Conservation (phyloP, 2,113 vertebrate genomes). For the Centropus bengalensis region DNA sequence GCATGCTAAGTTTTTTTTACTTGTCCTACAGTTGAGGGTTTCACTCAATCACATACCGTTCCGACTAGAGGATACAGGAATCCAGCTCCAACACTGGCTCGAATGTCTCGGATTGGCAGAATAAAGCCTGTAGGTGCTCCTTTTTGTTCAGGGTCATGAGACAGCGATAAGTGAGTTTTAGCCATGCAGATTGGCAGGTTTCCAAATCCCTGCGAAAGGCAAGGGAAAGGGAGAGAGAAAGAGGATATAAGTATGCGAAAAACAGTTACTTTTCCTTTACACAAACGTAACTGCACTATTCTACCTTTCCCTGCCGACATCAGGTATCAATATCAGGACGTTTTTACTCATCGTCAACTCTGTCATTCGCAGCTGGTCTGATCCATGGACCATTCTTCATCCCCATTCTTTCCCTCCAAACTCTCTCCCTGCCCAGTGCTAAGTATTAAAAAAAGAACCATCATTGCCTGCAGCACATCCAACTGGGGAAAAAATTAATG, state of each 20-base stretch:
- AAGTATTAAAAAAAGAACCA: not conserved
- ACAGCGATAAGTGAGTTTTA: conserved; percentile 95
- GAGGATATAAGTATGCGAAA: not conserved
- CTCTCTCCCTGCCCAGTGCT: not conserved
- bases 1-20: not conserved
- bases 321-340: not conserved
- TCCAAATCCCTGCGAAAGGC: conserved; percentile 85
- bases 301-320: not conserved
- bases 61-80: conserved; percentile 95
- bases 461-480: not conserved
- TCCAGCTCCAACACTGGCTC: conserved; percentile 93
- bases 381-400: not conserved
- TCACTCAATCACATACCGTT: conserved; percentile 79
- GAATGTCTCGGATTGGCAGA: conserved; percentile 93
- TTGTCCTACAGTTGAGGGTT: not conserved
- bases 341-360: not conserved
- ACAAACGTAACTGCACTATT: not conserved
- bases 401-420: not conserved
- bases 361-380: not conserved
- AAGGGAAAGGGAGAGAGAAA: not conserved
- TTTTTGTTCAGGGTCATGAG: conserved; percentile 94
- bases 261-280: not conserved
- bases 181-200: conserved; percentile 97
- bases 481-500: not conserved
- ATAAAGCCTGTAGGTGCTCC: conserved; percentile 91